A percentile compares a stretch with the other conserved stretches of the same genome.
Conservation (phyloP, 2,797 vertebrate species). For the Gadopsis marmoratus region DNA sequence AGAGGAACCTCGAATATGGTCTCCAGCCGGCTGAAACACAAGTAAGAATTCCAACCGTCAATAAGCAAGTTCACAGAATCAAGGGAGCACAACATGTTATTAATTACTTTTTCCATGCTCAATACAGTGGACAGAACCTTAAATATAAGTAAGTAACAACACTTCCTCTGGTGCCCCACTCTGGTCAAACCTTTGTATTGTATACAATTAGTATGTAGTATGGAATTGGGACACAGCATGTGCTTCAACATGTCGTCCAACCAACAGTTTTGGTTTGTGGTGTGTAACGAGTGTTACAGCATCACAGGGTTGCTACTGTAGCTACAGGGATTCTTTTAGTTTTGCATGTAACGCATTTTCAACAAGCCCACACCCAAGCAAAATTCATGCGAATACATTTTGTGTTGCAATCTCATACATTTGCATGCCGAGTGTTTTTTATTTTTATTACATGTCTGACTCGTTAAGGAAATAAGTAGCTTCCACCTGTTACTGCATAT, state of each 20-base stretch:
- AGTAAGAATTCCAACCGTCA: background rate
- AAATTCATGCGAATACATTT: background rate
- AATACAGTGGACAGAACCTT: background rate
- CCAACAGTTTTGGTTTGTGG: background rate
- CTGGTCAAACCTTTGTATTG: constrained; percentile 10
- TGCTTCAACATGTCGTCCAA: background rate
- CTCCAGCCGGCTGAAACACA: constrained; percentile 87
- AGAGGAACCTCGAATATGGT: constrained; percentile 92
- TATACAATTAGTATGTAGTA: background rate
- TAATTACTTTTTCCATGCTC: no score
- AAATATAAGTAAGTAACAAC: background rate
- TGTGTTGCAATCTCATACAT: background rate
- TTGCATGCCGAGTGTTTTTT: background rate
- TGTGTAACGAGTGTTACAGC: background rate
- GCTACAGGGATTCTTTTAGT: background rate
- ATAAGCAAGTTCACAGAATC: background rate
- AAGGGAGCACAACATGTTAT: no score
- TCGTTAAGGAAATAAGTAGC: background rate
- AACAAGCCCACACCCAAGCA: background rate
- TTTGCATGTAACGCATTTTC: background rate
- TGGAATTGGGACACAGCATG: background rate
- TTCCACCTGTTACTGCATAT: background rate
- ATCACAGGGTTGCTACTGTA: background rate
- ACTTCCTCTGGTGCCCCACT: constrained; percentile 35
- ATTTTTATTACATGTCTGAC: background rate